Evolutionary conservation across 2,888 invertebrate genomes (phyloP).

Genomic region (Neocrepidodera transversa): DNA sequence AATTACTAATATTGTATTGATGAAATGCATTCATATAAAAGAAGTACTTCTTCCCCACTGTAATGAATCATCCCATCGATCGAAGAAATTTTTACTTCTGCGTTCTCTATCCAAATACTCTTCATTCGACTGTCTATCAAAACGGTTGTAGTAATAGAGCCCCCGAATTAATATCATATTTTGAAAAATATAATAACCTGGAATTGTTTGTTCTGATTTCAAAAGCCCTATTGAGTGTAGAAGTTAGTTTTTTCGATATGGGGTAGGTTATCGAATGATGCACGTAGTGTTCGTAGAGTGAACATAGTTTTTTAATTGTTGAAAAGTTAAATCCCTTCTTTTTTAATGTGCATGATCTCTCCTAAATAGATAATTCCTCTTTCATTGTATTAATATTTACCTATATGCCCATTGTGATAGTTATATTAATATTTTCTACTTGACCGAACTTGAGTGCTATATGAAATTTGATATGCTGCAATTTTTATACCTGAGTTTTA

Average conservation of each 20-base stretch:
- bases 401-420: constrained; percentile 27
- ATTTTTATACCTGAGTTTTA: constrained; percentile 40
- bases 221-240: constrained; percentile 15
- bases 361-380: constrained; percentile 26
- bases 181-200: constrained; percentile 39
- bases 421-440: constrained; percentile 33
- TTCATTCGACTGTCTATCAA: constrained; percentile 52
- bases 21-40: constrained; percentile 25
- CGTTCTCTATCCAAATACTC: constrained; percentile 42
- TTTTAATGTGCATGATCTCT: constrained; percentile 35
- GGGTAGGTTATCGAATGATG: constrained; percentile 45
- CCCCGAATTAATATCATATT: constrained; percentile 44
- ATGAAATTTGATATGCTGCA: constrained; percentile 40
- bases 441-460: constrained; percentile 27
- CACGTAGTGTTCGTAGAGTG: constrained; percentile 24
- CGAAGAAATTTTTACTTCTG: constrained; percentile 47
- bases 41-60: constrained; percentile 42
- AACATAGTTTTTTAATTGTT: constrained; percentile 22
- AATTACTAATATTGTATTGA: too few species aligned
- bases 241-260: constrained; percentile 34
- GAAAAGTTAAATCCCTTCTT: constrained; percentile 25
- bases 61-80: constrained; percentile 45
- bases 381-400: constrained; percentile 32
- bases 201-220: constrained; percentile 17
- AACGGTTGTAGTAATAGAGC: constrained; percentile 42